phyloP scores from a whole-genome alignment of 2,113 vertebrate species.

The Microtus pennsylvanicus region DNA sequence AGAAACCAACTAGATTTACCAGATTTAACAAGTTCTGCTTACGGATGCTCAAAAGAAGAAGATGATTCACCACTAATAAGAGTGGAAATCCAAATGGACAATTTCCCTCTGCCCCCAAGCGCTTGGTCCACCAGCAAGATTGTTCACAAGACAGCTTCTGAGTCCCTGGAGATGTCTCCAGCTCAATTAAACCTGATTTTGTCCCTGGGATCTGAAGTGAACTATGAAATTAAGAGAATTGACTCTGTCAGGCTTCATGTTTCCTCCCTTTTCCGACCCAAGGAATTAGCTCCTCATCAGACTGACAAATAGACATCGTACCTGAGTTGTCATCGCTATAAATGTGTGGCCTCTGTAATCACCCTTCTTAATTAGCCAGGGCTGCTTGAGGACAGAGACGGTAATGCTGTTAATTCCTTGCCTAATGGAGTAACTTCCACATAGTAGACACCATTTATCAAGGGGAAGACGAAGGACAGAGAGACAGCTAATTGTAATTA shows the following conservation, averaged over 20 bases:
- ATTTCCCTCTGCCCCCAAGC: constrained; percentile 47
- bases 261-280: constrained; percentile 75
- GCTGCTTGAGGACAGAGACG: constrained; percentile 62
- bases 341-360: constrained; percentile 80
- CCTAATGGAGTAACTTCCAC: not conserved
- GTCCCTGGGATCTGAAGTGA: constrained; percentile 84
- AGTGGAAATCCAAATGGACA: not conserved
- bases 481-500: not conserved
- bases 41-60: not conserved
- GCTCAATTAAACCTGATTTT: constrained; percentile 80
- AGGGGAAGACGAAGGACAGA: not conserved
- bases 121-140: constrained; percentile 17
- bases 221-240: constrained; percentile 87
- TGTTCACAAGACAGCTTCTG: constrained; percentile 60
- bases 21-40: constrained; percentile 37
- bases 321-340: constrained; percentile 82
- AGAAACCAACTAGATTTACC: constrained; percentile 9
- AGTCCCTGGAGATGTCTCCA: constrained; percentile 70
- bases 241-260: constrained; percentile 72
- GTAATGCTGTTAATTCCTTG: not conserved
- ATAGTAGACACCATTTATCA: not conserved
- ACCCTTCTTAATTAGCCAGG: constrained; percentile 74
- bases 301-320: constrained; percentile 82
- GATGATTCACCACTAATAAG: not conserved
- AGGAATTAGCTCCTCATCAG: constrained; percentile 83